Evolutionary conservation across 1,140 invertebrate species (phyloP), one percentile per base, ranked within the genome.

Genomic region (Epicauta chinensis): DNA sequence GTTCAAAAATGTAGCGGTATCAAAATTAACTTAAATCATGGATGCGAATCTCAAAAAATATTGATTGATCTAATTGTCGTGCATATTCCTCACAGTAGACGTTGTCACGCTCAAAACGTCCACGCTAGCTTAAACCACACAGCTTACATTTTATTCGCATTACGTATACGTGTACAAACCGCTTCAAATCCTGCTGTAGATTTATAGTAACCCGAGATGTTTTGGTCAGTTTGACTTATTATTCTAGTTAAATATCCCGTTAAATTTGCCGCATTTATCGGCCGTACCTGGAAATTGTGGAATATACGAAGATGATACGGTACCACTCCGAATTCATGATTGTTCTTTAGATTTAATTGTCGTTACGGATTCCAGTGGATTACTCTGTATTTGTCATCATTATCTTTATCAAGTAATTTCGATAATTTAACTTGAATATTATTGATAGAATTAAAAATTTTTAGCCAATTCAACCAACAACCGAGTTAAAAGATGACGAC

Each of bases 301-400:
- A 47, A 79, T 78, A 35, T 90, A 89, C 65, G 85, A 87, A 66
- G 87, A 89, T 67, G 86, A 86, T 62, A 81, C 82, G 2, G 81
- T 87, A 56, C 87, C 87, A 1, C 69, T 89, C 34, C 74, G 84
- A 44, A 81, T 89, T 15, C 86, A 89, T 64, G 86, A 91, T 67
- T 87, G 85, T 66, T 84, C 85, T 6, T 70, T 91, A 16, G 87
- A 91, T 74, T 73, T 91, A 6, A 81, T 86, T 58, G 86, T 91
- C 37, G 73, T 89, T 36, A 84, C 85, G 16, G 79, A 84, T 64
- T 77, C 81, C 30, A 79, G 79, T 51, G 87, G 87, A 46, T 75
- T 87, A 62, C 80, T 90, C 13, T 89, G 86, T 58, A 82, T 91
- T 37, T 90, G 87, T 60, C 87, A 91, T 72, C 86, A 91, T 71